Conservation (phyloP, 2,113 vertebrate genomes). For the Lathamus discolor region DNA sequence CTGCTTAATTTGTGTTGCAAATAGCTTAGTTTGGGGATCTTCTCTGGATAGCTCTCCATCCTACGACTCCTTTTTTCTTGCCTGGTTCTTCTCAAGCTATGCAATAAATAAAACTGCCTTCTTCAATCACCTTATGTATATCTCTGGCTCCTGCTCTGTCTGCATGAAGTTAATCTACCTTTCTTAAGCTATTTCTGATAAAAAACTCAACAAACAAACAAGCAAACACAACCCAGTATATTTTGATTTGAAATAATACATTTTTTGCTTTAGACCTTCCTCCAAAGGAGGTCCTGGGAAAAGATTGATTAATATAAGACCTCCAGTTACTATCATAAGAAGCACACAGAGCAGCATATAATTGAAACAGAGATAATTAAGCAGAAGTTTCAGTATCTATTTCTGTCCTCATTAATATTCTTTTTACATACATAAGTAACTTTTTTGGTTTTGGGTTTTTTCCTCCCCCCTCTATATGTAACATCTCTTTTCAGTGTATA, state of each 20-base stretch:
- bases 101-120: background rate
- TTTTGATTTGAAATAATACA: background rate
- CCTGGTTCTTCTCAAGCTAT: background rate
- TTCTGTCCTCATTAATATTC: background rate
- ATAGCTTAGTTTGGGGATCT: background rate
- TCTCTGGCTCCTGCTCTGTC: background rate
- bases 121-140: background rate
- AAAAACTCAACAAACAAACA: background rate
- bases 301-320: background rate
- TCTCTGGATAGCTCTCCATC: background rate
- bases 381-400: background rate
- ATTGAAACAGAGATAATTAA: background rate
- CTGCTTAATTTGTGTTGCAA: background rate
- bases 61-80: background rate
- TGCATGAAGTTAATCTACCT: background rate
- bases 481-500: background rate
- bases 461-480: rapidly evolving
- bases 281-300: background rate
- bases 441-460: background rate
- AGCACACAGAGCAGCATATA: background rate
- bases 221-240: background rate
- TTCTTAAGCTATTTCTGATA: background rate
- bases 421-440: background rate
- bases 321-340: background rate
- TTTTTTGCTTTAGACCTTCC: background rate